Conservation (phyloP, 2,888 invertebrate species). For the Sphecodes monilicornis region DNA sequence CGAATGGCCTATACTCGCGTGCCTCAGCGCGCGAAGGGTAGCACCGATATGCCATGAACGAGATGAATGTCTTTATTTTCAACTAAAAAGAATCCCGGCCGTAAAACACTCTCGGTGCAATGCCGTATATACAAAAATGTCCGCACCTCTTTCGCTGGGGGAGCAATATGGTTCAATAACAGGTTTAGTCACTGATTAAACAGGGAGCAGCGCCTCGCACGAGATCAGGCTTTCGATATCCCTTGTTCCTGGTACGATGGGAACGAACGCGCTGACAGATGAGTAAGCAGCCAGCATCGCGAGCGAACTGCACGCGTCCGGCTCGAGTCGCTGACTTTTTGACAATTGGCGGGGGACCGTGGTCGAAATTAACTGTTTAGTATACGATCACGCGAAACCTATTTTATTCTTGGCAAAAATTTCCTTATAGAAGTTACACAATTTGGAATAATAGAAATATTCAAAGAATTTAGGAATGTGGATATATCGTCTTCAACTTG, state of each 20-base stretch:
- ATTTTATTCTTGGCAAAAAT: neutral
- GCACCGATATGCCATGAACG: conserved; percentile 50
- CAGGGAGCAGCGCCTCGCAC: conserved; percentile 40
- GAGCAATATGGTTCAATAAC: conserved; percentile 51
- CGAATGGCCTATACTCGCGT: conserved; percentile 22
- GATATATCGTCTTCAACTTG: no score
- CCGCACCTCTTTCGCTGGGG: conserved; percentile 40
- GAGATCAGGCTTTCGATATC: conserved; percentile 51
- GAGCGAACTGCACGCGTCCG: conserved; percentile 42
- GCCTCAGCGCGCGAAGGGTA: conserved; percentile 34
- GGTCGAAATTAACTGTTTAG: neutral
- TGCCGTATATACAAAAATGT: conserved; percentile 34
- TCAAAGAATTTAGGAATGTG: no score
- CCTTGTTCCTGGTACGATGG: conserved; percentile 67
- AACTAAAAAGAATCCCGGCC: neutral
- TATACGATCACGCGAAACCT: neutral
- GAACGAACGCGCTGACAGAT: conserved; percentile 48
- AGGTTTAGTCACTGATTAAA: conserved; percentile 72
- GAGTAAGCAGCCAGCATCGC: conserved; percentile 53
- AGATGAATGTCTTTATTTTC: conserved; percentile 40
- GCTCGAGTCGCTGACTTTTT: conserved; percentile 61
- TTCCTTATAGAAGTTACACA: no score
- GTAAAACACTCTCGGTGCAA: neutral
- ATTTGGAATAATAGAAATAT: no score
- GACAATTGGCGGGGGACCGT: conserved; percentile 55